A percentile compares a stretch with the other conserved stretches of the same genome.
phyloP scores from a whole-genome alignment of 2,888 invertebrate species.

The Caenorhabditis japonica region DNA sequence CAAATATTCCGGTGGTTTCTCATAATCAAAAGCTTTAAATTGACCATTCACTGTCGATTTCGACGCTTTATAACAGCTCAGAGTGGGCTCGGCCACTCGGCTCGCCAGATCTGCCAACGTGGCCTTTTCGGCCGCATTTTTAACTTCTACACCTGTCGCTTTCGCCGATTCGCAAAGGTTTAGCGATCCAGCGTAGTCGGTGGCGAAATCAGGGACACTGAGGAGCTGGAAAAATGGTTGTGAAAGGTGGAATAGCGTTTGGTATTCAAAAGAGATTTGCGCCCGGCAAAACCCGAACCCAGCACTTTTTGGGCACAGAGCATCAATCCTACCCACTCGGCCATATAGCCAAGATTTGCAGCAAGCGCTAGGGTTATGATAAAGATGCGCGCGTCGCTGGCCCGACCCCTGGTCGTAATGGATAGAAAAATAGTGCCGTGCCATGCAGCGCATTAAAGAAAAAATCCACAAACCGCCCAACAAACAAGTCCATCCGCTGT shows the following conservation, averaged over 20 bases:
- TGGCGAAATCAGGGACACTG: not conserved
- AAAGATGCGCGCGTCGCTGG: too few species aligned
- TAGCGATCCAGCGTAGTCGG: not conserved
- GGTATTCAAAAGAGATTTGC: too few species aligned
- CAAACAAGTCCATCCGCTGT: not conserved
- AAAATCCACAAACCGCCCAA: conserved; percentile 18
- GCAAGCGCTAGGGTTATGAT: too few species aligned
- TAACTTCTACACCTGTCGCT: not conserved
- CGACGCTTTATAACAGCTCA: conserved; percentile 13
- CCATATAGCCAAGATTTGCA: not conserved
- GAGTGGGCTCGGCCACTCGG: not conserved
- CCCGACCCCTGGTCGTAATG: too few species aligned
- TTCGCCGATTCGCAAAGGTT: not conserved
- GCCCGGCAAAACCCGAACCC: too few species aligned
- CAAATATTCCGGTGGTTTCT: conserved; percentile 15
- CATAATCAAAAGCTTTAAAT: conserved; percentile 25
- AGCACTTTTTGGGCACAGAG: too few species aligned
- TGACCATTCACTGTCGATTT: not conserved
- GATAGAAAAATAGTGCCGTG: too few species aligned
- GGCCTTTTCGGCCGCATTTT: conserved; percentile 4
- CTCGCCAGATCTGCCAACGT: conserved; percentile 17
- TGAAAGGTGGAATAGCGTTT: not conserved
- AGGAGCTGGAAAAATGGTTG: conserved; percentile 3
- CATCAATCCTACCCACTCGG: too few species aligned
- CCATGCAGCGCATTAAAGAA: too few species aligned